Evolutionary conservation across 2,113 vertebrate genomes (phyloP).

Genomic region (Propithecus coquereli): DNA sequence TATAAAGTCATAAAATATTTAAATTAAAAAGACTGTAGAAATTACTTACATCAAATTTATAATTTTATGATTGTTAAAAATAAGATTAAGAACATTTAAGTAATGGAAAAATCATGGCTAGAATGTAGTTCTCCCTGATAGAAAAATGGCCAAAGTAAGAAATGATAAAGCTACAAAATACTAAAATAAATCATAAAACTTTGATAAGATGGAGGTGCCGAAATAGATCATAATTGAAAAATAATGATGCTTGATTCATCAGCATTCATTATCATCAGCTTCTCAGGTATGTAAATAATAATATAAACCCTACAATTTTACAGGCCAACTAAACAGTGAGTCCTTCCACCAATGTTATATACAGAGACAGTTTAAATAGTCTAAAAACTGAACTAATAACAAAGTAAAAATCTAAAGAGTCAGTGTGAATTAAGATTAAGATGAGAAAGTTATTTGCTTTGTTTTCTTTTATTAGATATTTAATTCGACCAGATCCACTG

Average conservation of each 20-base stretch:
- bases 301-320: no score
- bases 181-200: neutral
- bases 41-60: neutral
- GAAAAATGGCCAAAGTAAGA: neutral
- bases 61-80: neutral
- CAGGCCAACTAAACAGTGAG: neutral
- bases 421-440: neutral
- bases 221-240: neutral
- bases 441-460: neutral
- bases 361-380: neutral
- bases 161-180: neutral
- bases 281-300: neutral
- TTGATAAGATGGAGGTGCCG: neutral
- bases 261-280: neutral
- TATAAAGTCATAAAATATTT: neutral
- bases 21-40: neutral
- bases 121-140: neutral
- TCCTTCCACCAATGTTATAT: neutral
- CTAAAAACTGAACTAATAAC: neutral
- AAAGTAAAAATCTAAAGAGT: neutral
- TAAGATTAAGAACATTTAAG: neutral
- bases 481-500: conserved; percentile 88
- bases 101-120: neutral
- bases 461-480: conserved; percentile 79
- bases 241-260: neutral